Evolutionary conservation across 2,797 vertebrate species (phyloP).

Genomic region (Fistularia commersonii): DNA sequence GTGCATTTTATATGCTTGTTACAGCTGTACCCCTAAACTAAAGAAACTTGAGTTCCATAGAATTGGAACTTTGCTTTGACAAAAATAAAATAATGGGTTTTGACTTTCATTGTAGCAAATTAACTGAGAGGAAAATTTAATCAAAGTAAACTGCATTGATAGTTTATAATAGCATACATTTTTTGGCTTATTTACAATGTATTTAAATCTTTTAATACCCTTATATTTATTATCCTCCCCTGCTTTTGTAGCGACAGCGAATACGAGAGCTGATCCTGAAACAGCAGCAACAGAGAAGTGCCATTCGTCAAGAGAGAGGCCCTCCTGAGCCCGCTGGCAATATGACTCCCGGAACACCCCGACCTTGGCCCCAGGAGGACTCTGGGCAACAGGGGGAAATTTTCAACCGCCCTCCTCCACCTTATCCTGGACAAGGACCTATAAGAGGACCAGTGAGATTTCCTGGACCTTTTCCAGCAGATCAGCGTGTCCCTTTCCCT

Average conservation of each 20-base stretch:
- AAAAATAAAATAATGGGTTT: too few relatives aligned
- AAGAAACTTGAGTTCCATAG: too few relatives aligned
- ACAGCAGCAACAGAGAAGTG: slow-evolving; percentile 94
- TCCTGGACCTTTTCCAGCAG: slow-evolving; percentile 81
- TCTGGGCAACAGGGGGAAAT: slow-evolving; percentile 77
- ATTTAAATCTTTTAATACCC: neutral
- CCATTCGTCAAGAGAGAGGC: slow-evolving; percentile 87
- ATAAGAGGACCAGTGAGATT: slow-evolving; percentile 83
- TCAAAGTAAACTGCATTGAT: neutral
- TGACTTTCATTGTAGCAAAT: neutral
- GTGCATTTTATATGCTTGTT: too few relatives aligned
- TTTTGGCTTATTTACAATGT: neutral
- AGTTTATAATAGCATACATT: neutral
- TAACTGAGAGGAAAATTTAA: neutral
- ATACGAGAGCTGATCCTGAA: slow-evolving; percentile 93
- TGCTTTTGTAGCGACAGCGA: slow-evolving; percentile 83
- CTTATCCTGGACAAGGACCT: slow-evolving; percentile 88
- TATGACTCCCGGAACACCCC: slow-evolving; percentile 72
- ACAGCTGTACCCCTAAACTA: too few relatives aligned
- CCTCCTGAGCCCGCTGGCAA: slow-evolving; percentile 73
- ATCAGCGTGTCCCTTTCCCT: slow-evolving; percentile 80
- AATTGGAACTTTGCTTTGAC: too few relatives aligned
- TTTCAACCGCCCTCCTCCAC: slow-evolving; percentile 91
- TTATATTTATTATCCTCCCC: neutral
- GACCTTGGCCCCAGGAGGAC: slow-evolving; percentile 88